Base-by-base conservation (phyloP, 2,888 invertebrate species). In the Eumacrocentrus americanus region DNA sequence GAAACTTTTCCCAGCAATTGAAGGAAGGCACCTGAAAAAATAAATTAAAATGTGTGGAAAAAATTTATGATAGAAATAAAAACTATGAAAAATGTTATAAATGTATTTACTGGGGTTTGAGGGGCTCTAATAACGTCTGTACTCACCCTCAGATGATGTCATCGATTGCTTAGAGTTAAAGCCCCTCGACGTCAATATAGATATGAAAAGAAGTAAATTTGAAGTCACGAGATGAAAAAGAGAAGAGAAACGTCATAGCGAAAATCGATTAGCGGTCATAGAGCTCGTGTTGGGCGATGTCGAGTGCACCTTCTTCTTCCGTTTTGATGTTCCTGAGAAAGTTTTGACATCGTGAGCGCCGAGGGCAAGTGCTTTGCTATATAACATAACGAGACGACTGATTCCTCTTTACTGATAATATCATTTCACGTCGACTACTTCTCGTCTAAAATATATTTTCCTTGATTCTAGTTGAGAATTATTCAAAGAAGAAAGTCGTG, bases 311-410 rank as follows among this genome's bases (percentile, higher is more conserved):
- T 4, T 9, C 9, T 4, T 4, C 47, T 25, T 35, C 29, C 44
- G 52, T 12, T 37, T 42, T 23, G 40, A 40, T 23, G 20, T 48
- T 12, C 12, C 47, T 60, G 64, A 64, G 64, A 64, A 64, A 64
- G 64, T 64, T 64, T 62, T 57, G 62, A 64, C 53, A 52, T 64
- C 64, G 62, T 62, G 64, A 64, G 60, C 52, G 62, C 60, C 60
- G 57, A 60, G 55, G 62, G 60, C 60, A 51, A 46, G 4, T 6
- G 29, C 9, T n/a, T n/a, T n/a, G n/a, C n/a, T n/a, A n/a, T n/a
- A n/a, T n/a, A n/a, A n/a, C n/a, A n/a, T 42, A 42, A 42, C 42
- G 42, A 16, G 42, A n/a, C n/a, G 4, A 23, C 20, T 47, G 18
- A 23, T 38, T 14, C 22, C 5, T 12, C 25, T 12, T 23, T 12